Conservation (phyloP, 35 echinoderm and acorn worm genomes). For the Amphiura filiformis region DNA sequence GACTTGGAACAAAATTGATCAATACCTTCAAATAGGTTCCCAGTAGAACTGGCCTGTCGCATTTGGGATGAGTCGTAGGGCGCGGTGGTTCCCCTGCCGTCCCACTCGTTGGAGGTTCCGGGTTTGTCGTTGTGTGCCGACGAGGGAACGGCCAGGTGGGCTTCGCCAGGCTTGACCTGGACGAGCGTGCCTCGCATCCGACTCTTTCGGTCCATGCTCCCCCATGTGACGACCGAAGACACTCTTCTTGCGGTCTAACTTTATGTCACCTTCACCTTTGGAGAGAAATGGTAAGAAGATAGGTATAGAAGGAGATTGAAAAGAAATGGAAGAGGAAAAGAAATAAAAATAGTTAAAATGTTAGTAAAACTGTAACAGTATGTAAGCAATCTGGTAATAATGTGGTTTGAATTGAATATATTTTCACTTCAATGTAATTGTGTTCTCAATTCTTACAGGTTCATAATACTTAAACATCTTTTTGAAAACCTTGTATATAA, state of each 20-base stretch:
- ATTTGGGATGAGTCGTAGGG: constrained; percentile 44
- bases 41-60: constrained; percentile 66
- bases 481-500: too few species aligned
- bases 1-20: too few species aligned
- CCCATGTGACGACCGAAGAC: constrained; percentile 88
- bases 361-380: too few species aligned
- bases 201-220: constrained; percentile 69
- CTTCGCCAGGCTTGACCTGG: constrained; percentile 20
- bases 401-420: too few species aligned
- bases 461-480: too few species aligned
- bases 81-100: constrained; percentile 71
- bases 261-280: constrained; percentile 34
- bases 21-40: constrained; percentile 79
- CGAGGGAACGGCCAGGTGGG: constrained; percentile 21
- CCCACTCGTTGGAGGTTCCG: constrained; percentile 82
- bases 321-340: too few species aligned
- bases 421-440: too few species aligned
- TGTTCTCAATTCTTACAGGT: too few species aligned
- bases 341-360: too few species aligned
- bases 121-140: constrained; percentile 45
- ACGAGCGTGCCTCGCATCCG: constrained; percentile 81
- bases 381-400: too few species aligned
- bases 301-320: neutral
- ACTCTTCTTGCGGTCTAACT: constrained; percentile 96
- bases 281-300: neutral